Evolutionary conservation across 35 echinoderm and acorn worm genomes (phyloP).

Genomic region (Heliocidaris erythrogramma): DNA sequence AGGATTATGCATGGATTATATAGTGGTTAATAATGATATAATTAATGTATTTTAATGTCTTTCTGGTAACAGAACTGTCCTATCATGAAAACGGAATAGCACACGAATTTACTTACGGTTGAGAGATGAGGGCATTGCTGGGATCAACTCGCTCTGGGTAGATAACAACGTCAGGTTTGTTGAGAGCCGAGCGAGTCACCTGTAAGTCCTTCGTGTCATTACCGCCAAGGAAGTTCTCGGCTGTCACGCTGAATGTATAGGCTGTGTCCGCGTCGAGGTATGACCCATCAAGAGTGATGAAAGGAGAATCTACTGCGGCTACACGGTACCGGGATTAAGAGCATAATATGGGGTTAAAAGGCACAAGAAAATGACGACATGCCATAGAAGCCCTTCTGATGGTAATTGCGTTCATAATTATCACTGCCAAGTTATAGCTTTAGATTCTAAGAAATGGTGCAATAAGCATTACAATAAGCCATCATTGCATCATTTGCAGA

Average conservation of each 20-base stretch:
- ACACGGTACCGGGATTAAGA: not conserved
- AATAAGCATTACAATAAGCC: too few relatives aligned
- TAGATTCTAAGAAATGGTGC: too few relatives aligned
- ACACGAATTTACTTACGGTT: constrained; percentile 52
- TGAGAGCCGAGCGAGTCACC: constrained; percentile 57
- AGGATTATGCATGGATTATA: too few relatives aligned
- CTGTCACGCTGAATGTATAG: constrained; percentile 70
- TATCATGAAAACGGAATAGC: not conserved
- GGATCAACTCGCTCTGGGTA: constrained; percentile 56
- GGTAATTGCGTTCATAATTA: too few relatives aligned
- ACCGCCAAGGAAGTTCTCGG: constrained; percentile 81
- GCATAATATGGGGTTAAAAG: not conserved
- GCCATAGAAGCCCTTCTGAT: too few relatives aligned
- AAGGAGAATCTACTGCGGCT: not conserved
- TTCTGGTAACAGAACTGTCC: too few relatives aligned
- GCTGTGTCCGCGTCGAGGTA: constrained; percentile 30
- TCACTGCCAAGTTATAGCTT: too few relatives aligned
- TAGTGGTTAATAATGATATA: too few relatives aligned
- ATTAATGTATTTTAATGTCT: too few relatives aligned
- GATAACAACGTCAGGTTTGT: constrained; percentile 66
- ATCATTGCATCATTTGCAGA: too few relatives aligned
- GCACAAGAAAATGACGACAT: not conserved
- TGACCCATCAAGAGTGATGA: not conserved
- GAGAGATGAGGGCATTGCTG: constrained; percentile 53
- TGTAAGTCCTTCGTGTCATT: constrained; percentile 49